Base-by-base conservation (phyloP, 2,797 vertebrate genomes). In the Microctenopoma lineatum region DNA sequence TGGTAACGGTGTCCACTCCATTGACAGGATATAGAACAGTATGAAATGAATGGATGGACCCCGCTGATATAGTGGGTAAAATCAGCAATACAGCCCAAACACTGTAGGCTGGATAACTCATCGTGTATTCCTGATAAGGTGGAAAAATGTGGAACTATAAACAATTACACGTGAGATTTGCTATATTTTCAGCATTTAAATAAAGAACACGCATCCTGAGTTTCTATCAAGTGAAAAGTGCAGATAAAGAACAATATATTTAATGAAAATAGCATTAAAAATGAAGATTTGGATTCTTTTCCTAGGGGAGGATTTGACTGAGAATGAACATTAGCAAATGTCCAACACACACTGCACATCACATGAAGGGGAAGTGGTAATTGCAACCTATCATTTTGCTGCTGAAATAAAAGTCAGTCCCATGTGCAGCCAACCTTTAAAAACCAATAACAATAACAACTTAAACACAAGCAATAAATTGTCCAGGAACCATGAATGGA, bases 11-110 rank as follows among this genome's bases (percentile, higher is more conserved):
- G 75, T 73, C 44, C 80, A 73, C 75, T 75, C 41, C 50, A 36
- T 1, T 58, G 59, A 67, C 50, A 42, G 53, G 59, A 60, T 70
- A 67, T 54, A 25, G 29, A 59, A 54, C 34, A 48, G 39, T 58
- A 53, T 67, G 58, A 83, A 76, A 75, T 64, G 73, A 59, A 79
- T 68, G 61, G 38, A 78, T 65, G 59, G 81, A 52, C 41, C 27
- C 26, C 56, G 32, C 58, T 38, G 52, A 68, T 56, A 39, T 45
- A 67, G 34, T 12, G 11, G 51, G 53, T 42, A 53, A 53, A 45
- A 18, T 57, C 50, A 51, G 74, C 70, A 39, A 46, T 12, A 29
- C 25, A 54, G 34, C 58, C 55, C 50, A 18, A 44, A 42, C 18
- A 29, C 3, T 16, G 32, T 12, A 44, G 59, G 51, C 45, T 59